phyloP scores from a whole-genome alignment of 2,113 vertebrate genomes.

The Grus americana region DNA sequence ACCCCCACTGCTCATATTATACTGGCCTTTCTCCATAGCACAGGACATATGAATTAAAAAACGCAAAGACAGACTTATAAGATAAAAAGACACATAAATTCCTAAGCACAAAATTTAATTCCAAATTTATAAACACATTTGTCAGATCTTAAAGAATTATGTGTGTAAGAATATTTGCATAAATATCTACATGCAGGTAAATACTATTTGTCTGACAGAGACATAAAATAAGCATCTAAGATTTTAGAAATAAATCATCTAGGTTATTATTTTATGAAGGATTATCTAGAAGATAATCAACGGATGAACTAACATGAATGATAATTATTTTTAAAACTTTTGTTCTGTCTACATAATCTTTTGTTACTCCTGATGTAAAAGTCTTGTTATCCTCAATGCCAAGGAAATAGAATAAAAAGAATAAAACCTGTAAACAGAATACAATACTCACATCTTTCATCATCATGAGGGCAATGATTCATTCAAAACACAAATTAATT shows the following conservation, averaged over 20 bases:
- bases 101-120: not conserved
- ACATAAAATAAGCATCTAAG: not conserved
- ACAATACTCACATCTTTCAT: fast-evolving
- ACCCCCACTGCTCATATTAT: not conserved
- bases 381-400: not conserved
- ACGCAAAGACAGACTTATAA: not conserved
- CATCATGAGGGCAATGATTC: not conserved
- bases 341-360: not conserved
- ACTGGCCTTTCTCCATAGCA: not conserved
- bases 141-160: not conserved
- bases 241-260: not conserved
- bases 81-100: not conserved
- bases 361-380: not conserved
- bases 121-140: not conserved
- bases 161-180: not conserved
- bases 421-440: not conserved
- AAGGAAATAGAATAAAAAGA: not conserved
- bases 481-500: not conserved
- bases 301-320: not conserved
- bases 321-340: not conserved
- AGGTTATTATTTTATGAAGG: not conserved
- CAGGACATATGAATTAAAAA: not conserved
- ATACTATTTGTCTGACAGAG: not conserved
- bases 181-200: not conserved
- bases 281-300: not conserved